Evolutionary conservation across 2,797 vertebrate genomes (phyloP).

Genomic region (Rallus crepitans): DNA sequence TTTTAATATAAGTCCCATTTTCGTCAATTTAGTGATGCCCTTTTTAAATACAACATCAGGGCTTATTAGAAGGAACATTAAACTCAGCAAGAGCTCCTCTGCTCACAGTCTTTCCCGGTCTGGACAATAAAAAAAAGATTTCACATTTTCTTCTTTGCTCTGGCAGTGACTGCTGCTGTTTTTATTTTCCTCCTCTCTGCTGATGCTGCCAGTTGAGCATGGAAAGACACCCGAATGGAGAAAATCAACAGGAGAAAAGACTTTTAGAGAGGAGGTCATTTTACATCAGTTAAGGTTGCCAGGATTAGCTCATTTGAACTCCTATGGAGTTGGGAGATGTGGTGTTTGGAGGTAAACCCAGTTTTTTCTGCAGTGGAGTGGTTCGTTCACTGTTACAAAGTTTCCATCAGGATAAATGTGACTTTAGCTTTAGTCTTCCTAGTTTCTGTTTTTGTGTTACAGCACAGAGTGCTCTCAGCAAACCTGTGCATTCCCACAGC

Average conservation of each 20-base stretch:
- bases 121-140: background rate
- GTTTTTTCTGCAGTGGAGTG: background rate
- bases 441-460: background rate
- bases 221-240: conserved; percentile 23
- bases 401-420: background rate
- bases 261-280: background rate
- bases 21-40: background rate
- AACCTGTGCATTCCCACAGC: background rate
- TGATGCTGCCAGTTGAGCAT: background rate
- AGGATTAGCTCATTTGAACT: conserved; percentile 17
- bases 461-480: background rate
- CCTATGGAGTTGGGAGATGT: background rate
- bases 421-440: background rate
- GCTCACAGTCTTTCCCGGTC: background rate
- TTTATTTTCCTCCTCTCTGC: conserved; percentile 5
- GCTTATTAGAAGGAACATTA: background rate
- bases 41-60: background rate
- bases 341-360: background rate
- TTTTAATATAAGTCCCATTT: background rate
- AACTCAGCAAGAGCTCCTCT: background rate
- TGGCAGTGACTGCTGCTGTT: background rate
- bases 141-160: background rate
- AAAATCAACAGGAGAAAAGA: background rate
- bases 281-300: background rate
- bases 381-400: background rate